phyloP scores from a whole-genome alignment of 2,797 vertebrate genomes.

The Balearica regulorum region DNA sequence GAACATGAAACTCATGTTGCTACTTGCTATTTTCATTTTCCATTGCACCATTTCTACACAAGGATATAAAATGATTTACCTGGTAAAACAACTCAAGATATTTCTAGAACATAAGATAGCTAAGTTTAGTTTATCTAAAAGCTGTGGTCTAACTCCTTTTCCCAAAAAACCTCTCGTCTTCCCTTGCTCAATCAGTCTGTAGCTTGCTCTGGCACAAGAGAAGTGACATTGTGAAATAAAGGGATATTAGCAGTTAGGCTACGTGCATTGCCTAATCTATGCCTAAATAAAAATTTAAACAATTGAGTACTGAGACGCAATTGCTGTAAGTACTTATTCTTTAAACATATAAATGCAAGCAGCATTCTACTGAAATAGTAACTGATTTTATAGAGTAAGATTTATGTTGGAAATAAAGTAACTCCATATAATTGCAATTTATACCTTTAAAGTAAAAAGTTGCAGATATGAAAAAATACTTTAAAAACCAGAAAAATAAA shows the following conservation, averaged over 20 bases:
- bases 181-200: not conserved
- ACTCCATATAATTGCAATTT: not conserved
- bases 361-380: not conserved
- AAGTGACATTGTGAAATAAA: not conserved
- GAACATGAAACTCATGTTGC: not conserved
- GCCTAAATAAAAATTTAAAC: not conserved
- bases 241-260: not conserved
- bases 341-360: not conserved
- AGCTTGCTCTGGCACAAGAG: not conserved
- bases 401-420: not conserved
- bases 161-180: not conserved
- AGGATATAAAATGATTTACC: not conserved
- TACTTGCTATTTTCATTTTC: not conserved
- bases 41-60: not conserved
- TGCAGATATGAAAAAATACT: not conserved
- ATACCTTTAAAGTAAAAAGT: not conserved
- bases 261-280: not conserved
- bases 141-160: not conserved
- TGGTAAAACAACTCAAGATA: not conserved
- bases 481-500: not conserved
- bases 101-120: not conserved
- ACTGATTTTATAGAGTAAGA: not conserved
- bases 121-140: not conserved
- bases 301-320: not conserved
- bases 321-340: not conserved